phyloP scores from a whole-genome alignment of 2,888 invertebrate genomes.

The Drosophila borborema region DNA sequence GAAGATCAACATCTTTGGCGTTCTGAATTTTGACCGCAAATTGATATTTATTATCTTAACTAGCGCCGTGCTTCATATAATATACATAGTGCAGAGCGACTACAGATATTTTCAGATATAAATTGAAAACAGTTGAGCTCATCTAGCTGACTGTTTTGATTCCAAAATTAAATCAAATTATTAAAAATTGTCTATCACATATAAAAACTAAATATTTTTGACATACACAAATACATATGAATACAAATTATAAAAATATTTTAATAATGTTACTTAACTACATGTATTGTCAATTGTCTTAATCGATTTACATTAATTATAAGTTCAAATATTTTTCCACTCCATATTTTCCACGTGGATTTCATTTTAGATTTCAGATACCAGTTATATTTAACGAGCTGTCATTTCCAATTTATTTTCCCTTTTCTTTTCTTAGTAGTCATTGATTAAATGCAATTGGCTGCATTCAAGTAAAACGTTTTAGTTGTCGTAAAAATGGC shows the following conservation, averaged over 20 bases:
- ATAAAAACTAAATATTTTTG: no score
- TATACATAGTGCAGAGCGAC: slow-evolving; percentile 46
- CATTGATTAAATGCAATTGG: not conserved
- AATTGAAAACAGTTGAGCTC: not conserved
- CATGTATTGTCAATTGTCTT: no score
- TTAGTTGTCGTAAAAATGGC: slow-evolving; percentile 1
- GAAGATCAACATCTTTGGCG: slow-evolving; percentile 11
- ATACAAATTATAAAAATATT: not conserved
- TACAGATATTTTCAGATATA: slow-evolving; percentile 4
- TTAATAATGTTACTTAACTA: no score
- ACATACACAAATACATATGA: not conserved
- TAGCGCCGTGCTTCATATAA: slow-evolving; percentile 25
- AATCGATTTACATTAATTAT: no score
- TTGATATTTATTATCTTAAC: slow-evolving; percentile 18
- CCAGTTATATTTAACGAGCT: not conserved
- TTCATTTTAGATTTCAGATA: not conserved
- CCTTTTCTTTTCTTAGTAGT: not conserved
- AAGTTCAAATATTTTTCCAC: no score
- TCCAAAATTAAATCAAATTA: not conserved
- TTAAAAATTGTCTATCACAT: not conserved
- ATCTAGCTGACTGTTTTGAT: not conserved
- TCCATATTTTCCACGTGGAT: not conserved
- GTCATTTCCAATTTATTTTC: not conserved
- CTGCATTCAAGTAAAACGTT: not conserved
- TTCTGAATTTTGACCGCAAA: slow-evolving; percentile 16